Conservation (phyloP, 2,113 vertebrate species). For the Grammomys surdaster region DNA sequence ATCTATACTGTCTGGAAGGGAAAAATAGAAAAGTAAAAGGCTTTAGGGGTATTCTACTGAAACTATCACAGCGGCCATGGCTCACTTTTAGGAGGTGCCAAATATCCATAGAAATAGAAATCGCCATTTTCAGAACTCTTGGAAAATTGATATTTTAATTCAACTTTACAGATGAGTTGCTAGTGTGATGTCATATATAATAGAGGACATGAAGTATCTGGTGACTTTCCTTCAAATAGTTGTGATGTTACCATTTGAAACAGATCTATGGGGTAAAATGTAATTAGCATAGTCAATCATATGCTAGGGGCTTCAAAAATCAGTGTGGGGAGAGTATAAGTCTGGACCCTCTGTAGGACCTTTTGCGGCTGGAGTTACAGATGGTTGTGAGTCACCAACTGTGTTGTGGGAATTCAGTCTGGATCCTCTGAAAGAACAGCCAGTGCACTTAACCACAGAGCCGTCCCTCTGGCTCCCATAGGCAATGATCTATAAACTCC, state of each 20-base stretch:
- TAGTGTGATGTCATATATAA: constrained; percentile 33
- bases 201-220: constrained; percentile 8
- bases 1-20: background rate
- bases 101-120: constrained; percentile 63
- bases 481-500: background rate
- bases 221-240: constrained; percentile 56
- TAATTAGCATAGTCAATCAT: constrained; percentile 40
- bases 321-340: background rate
- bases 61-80: constrained; percentile 26
- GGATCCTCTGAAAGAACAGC: background rate
- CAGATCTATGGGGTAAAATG: background rate
- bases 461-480: background rate
- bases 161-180: constrained; percentile 58
- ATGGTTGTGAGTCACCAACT: background rate
- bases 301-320: background rate
- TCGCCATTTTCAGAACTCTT: constrained; percentile 55
- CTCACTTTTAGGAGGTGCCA: constrained; percentile 67
- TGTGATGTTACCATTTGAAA: constrained; percentile 32
- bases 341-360: background rate
- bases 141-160: constrained; percentile 76
- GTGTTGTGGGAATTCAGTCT: background rate
- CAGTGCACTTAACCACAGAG: background rate
- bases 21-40: background rate
- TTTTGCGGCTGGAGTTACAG: background rate
- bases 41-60: constrained; percentile 60